Base-by-base conservation (phyloP, 2,888 invertebrate species). In the Xanthostigma xanthostigma region DNA sequence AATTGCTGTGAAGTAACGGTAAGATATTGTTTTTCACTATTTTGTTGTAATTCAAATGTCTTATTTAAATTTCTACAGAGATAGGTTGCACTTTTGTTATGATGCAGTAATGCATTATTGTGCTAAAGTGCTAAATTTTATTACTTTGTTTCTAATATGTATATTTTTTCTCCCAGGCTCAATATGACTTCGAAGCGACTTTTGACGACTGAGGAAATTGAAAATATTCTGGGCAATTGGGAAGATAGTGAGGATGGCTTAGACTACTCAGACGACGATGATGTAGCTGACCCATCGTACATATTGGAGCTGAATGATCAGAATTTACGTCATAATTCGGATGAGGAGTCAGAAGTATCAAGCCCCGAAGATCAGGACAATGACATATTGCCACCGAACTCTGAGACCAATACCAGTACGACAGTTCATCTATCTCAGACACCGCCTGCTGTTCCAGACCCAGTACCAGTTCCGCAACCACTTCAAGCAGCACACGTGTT, bases 91-190 rank as follows among this genome's bases (percentile, higher is more conserved):
- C 36, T 53, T 53, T 51, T 45, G 35, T 51, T 53, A 38, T 53
- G 51, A 50, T 53, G 51, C 50, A 53, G 52, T 48, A 51, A 51
- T 49, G 51, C 53, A 51, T 51, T 48, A 51, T 41, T 46, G 49
- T 47, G 51, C 47, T 37, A 17, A 17, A 17, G 17, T 17, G 17
- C 4, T 17, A 17, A 17, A 2, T 17, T 17, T 17, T 17, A 17
- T 39, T 13, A 34, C 42, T 42, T 42, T 42, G 3, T 42, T n/a
- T 42, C 42, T n/a, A 13, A 42, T 42, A 42, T 42, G 42, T 42
- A 42, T 42, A n/a, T 42, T 42, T 46, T 45, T 49, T 45, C 44
- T 46, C 41, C 27, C 46, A 45, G 45, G 35, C 45, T 34, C 33
- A 45, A 40, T 49, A 46, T 49, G 49, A 46, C 41, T 46, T 36